Percentiles rank a stretch among this genome's conserved stretches.
phyloP scores from a whole-genome alignment of 2,888 invertebrate species.

The Andrena minutula region DNA sequence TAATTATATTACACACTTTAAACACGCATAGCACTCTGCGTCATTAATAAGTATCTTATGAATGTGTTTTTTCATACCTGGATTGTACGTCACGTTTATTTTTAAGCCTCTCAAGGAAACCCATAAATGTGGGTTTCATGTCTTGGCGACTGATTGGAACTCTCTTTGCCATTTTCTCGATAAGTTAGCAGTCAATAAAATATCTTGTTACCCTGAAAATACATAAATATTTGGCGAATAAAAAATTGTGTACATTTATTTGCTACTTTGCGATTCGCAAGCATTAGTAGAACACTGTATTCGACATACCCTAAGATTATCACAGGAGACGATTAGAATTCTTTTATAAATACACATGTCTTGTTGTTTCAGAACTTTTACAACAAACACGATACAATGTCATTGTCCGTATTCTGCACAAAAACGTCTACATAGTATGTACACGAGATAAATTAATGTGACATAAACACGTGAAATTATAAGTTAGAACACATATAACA shows the following conservation, averaged over 20 bases:
- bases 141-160: constrained; percentile 36
- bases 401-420: neutral
- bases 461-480: neutral
- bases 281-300: neutral
- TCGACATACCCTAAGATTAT: neutral
- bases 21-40: neutral
- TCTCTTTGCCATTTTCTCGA: constrained; percentile 61
- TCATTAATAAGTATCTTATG: neutral
- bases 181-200: neutral
- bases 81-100: constrained; percentile 27
- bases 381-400: neutral
- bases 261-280: neutral
- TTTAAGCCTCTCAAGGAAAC: constrained; percentile 51
- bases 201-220: neutral
- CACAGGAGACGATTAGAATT: neutral
- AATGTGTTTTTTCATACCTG: constrained; percentile 46
- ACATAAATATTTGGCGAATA: neutral
- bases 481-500: neutral
- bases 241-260: constrained; percentile 1
- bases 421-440: neutral
- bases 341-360: constrained; percentile 1
- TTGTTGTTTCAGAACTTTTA: neutral
- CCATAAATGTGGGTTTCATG: constrained; percentile 55
- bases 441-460: neutral
- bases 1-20: neutral